These are phyloP conservation scores for Ophraella communa DNA, from an alignment of 2,888 invertebrate genomes.

Conservation along the genomic window DNA sequence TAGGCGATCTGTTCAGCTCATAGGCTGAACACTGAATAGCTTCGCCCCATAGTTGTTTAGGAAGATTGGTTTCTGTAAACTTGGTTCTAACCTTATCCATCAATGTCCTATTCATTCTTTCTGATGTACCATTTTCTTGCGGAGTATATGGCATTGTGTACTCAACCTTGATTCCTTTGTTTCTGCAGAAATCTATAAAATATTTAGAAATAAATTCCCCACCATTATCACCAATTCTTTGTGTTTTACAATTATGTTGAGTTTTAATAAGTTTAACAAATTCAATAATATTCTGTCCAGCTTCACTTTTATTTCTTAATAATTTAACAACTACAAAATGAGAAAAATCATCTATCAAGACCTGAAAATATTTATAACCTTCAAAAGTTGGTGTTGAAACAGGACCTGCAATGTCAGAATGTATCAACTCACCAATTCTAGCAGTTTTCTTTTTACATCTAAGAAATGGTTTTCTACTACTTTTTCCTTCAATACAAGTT, in stretches of 20 bases:
- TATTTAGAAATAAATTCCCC: constrained; percentile 33
- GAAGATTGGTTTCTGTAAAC: constrained; percentile 37
- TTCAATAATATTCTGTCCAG: too few relatives aligned
- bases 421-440: too few relatives aligned
- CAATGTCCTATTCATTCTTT: constrained; percentile 42
- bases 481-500: constrained; percentile 8
- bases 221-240: constrained; percentile 35
- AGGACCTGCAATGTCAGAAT: too few relatives aligned
- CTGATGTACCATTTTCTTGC: constrained; percentile 41
- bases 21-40: constrained; percentile 41
- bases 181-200: constrained; percentile 34
- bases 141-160: constrained; percentile 39
- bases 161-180: constrained; percentile 33
- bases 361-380: too few relatives aligned
- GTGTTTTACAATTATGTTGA: constrained; percentile 27
- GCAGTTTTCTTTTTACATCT: neutral
- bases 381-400: too few relatives aligned
- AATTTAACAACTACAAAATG: too few relatives aligned
- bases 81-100: constrained; percentile 40
- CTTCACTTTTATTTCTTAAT: too few relatives aligned
- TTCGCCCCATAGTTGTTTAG: constrained; percentile 37
- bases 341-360: too few relatives aligned
- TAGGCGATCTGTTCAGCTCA: constrained; percentile 38
- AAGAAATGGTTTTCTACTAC: constrained; percentile 13
- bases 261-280: constrained; percentile 6